A percentile compares a stretch with the other conserved stretches of the same genome.
Evolutionary conservation across 2,797 vertebrate genomes (phyloP).

Genomic region (Propithecus deckenii): DNA sequence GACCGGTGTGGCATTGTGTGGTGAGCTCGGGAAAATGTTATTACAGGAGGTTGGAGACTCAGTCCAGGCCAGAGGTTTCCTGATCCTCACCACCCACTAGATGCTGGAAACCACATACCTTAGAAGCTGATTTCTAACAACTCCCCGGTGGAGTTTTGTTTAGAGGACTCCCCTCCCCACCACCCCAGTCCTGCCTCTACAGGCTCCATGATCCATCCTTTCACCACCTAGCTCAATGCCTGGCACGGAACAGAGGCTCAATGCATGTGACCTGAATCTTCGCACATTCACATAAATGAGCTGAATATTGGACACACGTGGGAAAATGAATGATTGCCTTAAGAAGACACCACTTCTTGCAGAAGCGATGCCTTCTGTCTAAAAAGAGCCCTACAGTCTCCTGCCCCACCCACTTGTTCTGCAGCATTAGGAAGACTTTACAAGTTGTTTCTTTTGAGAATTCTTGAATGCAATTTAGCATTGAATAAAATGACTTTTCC

Average conservation of each 20-base stretch:
- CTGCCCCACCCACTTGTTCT: not conserved
- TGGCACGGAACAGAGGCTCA: not conserved
- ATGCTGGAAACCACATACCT: accelerated
- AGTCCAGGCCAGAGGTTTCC: not conserved
- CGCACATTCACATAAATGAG: not conserved
- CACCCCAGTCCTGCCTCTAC: not conserved
- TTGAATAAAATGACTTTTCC: not conserved
- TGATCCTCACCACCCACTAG: not conserved
- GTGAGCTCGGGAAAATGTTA: not conserved
- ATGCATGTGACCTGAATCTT: not conserved
- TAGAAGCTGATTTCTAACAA: not conserved
- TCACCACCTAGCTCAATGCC: not conserved
- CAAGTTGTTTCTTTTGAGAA: constrained; percentile 55
- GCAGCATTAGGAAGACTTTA: not conserved
- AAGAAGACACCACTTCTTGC: not conserved
- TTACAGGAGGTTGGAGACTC: not conserved
- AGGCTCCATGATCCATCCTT: not conserved
- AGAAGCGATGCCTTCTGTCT: not conserved
- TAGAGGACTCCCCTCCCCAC: not conserved
- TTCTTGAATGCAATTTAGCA: constrained; percentile 56
- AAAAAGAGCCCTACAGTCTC: not conserved
- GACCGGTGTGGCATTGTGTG: not conserved
- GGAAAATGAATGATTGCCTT: not conserved
- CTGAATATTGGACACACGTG: not conserved
- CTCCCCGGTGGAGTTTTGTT: not conserved